phyloP scores from a whole-genome alignment of 2,888 invertebrate genomes.

The Eustalomyia histrio region DNA sequence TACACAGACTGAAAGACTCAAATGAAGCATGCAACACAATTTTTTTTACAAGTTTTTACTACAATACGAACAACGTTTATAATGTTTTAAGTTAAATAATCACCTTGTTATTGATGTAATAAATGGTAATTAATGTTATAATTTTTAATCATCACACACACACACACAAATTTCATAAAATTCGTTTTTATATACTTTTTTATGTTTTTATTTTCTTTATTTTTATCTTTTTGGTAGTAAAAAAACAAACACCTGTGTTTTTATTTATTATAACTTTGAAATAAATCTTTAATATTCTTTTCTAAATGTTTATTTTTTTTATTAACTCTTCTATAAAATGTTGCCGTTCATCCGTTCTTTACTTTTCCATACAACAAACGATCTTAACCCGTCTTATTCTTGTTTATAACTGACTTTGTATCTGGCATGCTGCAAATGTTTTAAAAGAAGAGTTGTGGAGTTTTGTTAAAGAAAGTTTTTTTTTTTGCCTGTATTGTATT shows the following conservation, averaged over 20 bases:
- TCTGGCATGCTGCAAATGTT: slow-evolving; percentile 59
- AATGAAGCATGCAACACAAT: slow-evolving; percentile 19
- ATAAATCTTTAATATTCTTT: slow-evolving; percentile 1
- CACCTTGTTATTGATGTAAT: slow-evolving; percentile 56
- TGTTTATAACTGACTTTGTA: slow-evolving; percentile 62
- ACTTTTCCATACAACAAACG: slow-evolving; percentile 35
- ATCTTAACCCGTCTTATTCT: slow-evolving; percentile 66
- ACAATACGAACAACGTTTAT: slow-evolving; percentile 24
- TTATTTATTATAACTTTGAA: slow-evolving; percentile 1
- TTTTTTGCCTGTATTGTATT: slow-evolving; percentile 29
- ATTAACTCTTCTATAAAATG: background rate
- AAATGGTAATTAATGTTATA: slow-evolving; percentile 49
- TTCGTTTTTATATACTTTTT: background rate
- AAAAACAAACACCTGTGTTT: background rate
- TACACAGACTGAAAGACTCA: slow-evolving; percentile 19
- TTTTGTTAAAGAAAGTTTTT: slow-evolving; percentile 56
- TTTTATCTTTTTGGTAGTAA: background rate
- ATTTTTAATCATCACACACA: slow-evolving; percentile 14
- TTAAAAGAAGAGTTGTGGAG: slow-evolving; percentile 49
- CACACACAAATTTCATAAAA: background rate
- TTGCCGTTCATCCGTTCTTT: slow-evolving; percentile 32
- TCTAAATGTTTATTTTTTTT: background rate
- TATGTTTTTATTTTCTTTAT: background rate
- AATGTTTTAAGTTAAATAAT: slow-evolving; percentile 51
- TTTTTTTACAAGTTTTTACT: too few relatives aligned